A percentile compares a stretch with the other conserved stretches of the same genome.
These are phyloP conservation scores for Numenius arquata DNA, from an alignment of 2,113 vertebrate genomes.

Conservation along the genomic window DNA sequence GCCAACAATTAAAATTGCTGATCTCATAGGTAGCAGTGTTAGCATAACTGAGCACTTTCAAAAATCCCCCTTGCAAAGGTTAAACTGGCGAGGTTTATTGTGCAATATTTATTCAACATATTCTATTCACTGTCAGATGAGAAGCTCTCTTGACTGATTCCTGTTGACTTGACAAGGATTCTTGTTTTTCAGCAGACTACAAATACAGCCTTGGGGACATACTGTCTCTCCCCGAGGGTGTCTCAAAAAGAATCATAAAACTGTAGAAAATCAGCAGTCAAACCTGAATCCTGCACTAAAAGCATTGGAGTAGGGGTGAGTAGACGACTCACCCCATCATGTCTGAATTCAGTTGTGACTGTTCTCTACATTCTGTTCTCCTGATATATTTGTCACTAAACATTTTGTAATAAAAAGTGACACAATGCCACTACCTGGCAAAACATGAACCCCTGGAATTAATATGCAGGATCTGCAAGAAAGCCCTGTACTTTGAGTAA, in stretches of 20 bases:
- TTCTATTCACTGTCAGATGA: background rate
- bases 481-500: background rate
- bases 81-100: background rate
- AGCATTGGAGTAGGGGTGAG: background rate
- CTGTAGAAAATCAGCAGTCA: conserved; percentile 12
- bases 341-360: background rate
- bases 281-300: background rate
- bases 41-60: background rate
- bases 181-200: background rate
- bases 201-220: background rate
- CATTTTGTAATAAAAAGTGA: background rate
- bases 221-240: background rate
- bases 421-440: background rate
- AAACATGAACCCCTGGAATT: background rate
- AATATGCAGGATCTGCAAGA: background rate
- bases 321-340: background rate
- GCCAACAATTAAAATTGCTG: background rate
- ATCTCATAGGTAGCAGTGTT: background rate
- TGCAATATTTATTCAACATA: background rate
- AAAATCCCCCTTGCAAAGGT: background rate
- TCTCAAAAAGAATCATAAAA: background rate
- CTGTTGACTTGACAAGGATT: conserved; percentile 17
- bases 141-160: conserved; percentile 13
- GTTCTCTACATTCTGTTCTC: background rate
- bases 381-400: background rate